Evolutionary conservation across 2,888 invertebrate genomes (phyloP), one percentile per base, ranked within the genome.

Genomic region (Conops quadrifasciatus): DNA sequence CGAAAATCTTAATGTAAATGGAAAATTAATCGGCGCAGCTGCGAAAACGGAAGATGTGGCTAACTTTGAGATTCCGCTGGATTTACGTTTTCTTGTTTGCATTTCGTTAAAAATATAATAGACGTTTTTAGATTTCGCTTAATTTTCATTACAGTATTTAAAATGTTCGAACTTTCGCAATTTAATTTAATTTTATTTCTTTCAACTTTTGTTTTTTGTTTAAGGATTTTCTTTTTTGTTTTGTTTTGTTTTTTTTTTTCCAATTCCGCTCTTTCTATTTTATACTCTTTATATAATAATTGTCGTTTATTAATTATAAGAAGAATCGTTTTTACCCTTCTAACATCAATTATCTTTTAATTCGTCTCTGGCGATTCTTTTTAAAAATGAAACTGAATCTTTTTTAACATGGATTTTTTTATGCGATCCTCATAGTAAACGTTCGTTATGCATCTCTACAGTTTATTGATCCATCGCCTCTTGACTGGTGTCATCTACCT

Each of bases 401-500:
- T 28, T 66, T 53, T 53, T 19, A 24, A 47, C 49, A 21, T 66
- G 7, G 5, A 28, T 56, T 9, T 66, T 56, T 56, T 30, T 53
- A 30, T 66, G 43, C 56, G 56, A 13, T 51, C 28, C 21, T 43
- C 4, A 16, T 16, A 30, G 53, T 51, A 28, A 21, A 49, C 19
- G 24, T 36, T 24, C 36, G 24, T 21, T 7, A 36, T 26, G 67
- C n/a, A n/a, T 28, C 30, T 4, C n/a, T n/a, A 19, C 66, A 56
- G 62, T 72, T 78, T 86, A 86, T 77, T 86, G 86, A 77, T 85
- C 84, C 86, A 86, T 86, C 69, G 86, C 85, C 78, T 85, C 84
- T 70, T 84, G 85, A 77, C 85, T 86, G 75, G 84, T 84, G 67
- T 86, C 86, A 63, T 86, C 86, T 21, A 86, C 83, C 71, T 86